Percentiles rank a stretch among this genome's conserved stretches.
Conservation (phyloP, 2,113 vertebrate genomes). For the Cheirogaleus medius region DNA sequence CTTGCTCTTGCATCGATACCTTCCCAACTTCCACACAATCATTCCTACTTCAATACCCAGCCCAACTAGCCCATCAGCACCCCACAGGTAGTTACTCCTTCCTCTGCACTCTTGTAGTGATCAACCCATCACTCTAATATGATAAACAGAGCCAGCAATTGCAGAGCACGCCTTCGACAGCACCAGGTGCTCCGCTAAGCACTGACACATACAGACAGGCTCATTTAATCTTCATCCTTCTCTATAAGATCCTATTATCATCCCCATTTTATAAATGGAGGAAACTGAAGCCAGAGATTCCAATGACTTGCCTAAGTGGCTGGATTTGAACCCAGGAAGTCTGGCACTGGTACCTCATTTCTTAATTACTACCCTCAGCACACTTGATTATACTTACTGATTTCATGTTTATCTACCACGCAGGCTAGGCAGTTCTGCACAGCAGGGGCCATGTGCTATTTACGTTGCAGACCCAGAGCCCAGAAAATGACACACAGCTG, state of each 20-base stretch:
- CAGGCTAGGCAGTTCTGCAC: too few species aligned
- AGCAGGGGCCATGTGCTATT: background rate
- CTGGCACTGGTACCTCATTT: background rate
- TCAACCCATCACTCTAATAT: too few species aligned
- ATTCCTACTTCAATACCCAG: background rate
- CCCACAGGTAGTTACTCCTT: too few species aligned
- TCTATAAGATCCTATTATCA: background rate
- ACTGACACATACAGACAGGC: too few species aligned
- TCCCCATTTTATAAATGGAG: background rate
- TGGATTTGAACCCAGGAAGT: background rate
- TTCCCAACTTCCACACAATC: background rate
- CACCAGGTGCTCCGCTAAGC: background rate
- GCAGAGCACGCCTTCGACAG: background rate
- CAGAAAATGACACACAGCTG: rapidly evolving
- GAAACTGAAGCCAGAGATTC: background rate
- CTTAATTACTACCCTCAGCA: background rate
- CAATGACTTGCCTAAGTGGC: background rate
- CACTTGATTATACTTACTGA: too few species aligned
- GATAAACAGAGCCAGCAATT: too few species aligned
- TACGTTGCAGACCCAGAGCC: background rate
- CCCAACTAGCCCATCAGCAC: background rate
- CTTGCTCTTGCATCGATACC: background rate
- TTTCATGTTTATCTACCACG: background rate
- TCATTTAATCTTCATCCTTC: background rate
- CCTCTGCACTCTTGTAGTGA: rapidly evolving